Evolutionary conservation across 2,888 invertebrate genomes (phyloP).

Genomic region (Oscheius sp.): DNA sequence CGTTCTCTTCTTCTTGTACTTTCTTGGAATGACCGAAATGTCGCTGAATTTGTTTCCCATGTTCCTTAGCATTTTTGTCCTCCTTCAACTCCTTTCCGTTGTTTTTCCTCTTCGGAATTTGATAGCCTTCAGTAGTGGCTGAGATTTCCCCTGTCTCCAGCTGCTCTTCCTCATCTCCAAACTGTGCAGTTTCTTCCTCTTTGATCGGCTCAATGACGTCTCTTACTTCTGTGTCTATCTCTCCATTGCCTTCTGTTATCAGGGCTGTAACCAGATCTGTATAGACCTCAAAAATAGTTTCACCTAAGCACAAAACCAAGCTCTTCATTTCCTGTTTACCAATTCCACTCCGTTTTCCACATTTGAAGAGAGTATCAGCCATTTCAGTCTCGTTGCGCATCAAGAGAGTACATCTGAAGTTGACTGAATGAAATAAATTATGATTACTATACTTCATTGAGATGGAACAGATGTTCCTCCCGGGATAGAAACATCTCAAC

Average conservation of each 20-base stretch:
- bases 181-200: not conserved
- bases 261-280: not conserved
- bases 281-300: not conserved
- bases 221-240: not conserved
- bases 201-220: not conserved
- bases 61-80: too few species aligned
- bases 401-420: slow-evolving; percentile 13
- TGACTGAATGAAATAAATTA: not conserved
- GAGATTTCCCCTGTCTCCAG: not conserved
- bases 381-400: not conserved
- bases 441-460: slow-evolving; percentile 1
- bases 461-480: slow-evolving; percentile 20
- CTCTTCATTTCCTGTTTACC: not conserved
- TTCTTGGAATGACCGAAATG: not conserved
- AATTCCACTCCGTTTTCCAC: slow-evolving; percentile 11
- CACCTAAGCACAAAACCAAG: slow-evolving; percentile 13
- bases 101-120: not conserved
- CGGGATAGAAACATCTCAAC: slow-evolving; percentile 30
- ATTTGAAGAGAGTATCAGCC: not conserved
- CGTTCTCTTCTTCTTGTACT: not conserved
- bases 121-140: not conserved
- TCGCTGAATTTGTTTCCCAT: not conserved
- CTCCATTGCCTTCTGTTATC: not conserved
- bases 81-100: not conserved
- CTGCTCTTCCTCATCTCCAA: not conserved